Conservation (phyloP, 2,113 vertebrate genomes). For the Himantopus leucocephalus region DNA sequence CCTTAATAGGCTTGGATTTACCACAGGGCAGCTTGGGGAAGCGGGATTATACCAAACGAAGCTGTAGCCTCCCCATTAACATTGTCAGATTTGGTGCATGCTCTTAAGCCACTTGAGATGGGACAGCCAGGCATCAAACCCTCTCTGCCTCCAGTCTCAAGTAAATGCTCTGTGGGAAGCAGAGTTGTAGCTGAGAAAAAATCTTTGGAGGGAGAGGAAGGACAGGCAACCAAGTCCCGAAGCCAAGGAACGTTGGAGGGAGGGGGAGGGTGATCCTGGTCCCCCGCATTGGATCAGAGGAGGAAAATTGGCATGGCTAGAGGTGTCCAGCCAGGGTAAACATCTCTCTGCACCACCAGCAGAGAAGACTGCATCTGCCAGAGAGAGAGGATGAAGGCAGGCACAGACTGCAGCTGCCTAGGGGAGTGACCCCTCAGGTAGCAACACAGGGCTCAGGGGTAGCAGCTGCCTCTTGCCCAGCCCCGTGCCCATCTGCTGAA, state of each 20-base stretch:
- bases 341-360: background rate
- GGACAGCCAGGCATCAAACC: background rate
- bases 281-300: background rate
- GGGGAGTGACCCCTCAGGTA: background rate
- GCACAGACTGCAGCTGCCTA: background rate
- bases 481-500: background rate
- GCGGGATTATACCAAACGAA: background rate
- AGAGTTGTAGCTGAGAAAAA: background rate
- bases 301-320: background rate
- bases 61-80: background rate
- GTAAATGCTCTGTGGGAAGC: background rate
- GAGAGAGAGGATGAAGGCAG: background rate
- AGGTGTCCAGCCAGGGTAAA: background rate
- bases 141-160: background rate
- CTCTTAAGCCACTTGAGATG: background rate
- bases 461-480: background rate
- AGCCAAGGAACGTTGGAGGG: accelerated
- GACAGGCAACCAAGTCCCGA: background rate
- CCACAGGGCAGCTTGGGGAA: background rate
- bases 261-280: background rate
- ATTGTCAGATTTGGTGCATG: background rate
- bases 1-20: background rate
- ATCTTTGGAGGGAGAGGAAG: background rate
- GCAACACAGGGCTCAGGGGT: background rate
- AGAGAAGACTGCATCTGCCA: background rate